Conservation (phyloP, 1,140 invertebrate species). For the Cataglyphis hispanica region DNA sequence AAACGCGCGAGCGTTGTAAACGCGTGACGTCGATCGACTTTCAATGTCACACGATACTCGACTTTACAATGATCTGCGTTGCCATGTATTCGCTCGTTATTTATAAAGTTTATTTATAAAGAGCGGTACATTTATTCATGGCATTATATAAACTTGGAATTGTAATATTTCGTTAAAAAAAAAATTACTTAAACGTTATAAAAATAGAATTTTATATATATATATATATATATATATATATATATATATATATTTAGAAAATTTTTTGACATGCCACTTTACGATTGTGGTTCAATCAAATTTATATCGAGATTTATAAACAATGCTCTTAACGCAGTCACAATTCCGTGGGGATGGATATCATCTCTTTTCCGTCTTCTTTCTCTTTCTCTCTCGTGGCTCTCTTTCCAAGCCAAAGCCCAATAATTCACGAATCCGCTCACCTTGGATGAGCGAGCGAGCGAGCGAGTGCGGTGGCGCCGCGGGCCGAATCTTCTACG, state of each 20-base stretch:
- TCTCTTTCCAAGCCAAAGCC: constrained; percentile 21
- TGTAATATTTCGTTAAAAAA: neutral
- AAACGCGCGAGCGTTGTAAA: constrained; percentile 21
- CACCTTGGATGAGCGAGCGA: constrained; percentile 47
- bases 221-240: too few relatives aligned
- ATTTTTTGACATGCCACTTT: neutral
- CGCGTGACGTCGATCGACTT: constrained; percentile 21
- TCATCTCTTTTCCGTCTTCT: neutral
- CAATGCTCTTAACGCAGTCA: neutral
- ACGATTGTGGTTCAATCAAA: neutral
- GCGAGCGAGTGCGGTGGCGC: constrained; percentile 37
- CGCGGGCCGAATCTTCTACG: constrained; percentile 50
- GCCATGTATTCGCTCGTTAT: too few relatives aligned
- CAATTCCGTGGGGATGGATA: neutral
- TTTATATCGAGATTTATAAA: neutral
- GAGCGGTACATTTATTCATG: neutral
- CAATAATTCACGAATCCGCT: constrained; percentile 55
- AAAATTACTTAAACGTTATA: neutral
- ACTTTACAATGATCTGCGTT: too few relatives aligned
- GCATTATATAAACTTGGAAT: neutral
- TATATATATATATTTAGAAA: neutral
- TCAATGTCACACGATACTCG: constrained; percentile 51
- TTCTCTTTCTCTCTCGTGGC: neutral
- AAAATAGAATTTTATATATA: neutral
- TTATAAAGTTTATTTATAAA: neutral